These are phyloP conservation scores for Chloroceryle aenea DNA, from an alignment of 2,113 vertebrate genomes.

Conservation along the genomic window DNA sequence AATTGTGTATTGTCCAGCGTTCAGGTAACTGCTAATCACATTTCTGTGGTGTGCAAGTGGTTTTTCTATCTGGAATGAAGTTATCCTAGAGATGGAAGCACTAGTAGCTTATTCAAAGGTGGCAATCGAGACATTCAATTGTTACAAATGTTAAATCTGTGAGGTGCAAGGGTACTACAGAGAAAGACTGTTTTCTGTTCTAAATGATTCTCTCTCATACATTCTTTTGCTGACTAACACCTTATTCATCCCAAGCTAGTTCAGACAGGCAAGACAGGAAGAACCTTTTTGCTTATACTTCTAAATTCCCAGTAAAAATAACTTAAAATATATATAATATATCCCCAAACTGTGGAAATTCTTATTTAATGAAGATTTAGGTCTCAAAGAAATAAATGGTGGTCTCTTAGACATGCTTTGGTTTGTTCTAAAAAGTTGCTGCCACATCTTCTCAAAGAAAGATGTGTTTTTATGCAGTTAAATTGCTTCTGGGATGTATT, in stretches of 20 bases:
- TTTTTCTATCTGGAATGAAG: background rate
- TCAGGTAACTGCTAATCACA: background rate
- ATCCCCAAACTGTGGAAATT: background rate
- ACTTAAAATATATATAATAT: too few relatives aligned
- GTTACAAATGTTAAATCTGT: background rate
- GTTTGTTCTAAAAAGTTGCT: background rate
- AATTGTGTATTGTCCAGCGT: background rate
- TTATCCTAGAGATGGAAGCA: background rate
- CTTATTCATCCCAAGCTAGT: slow-evolving; percentile 44
- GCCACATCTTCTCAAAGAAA: background rate
- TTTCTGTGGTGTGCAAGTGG: background rate
- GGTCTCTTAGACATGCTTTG: background rate
- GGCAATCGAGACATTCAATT: background rate
- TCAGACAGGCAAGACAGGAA: slow-evolving; percentile 23
- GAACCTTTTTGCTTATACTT: background rate
- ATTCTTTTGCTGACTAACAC: slow-evolving; percentile 50
- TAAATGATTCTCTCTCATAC: slow-evolving; percentile 5
- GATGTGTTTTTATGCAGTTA: background rate
- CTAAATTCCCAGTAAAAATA: background rate
- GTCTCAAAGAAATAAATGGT: background rate
- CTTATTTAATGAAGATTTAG: background rate
- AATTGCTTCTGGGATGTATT: background rate
- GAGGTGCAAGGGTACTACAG: background rate
- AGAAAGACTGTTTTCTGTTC: background rate
- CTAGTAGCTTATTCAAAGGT: background rate